Base-by-base conservation (phyloP, 2,797 vertebrate genomes). In the Microctenopoma lineatum region DNA sequence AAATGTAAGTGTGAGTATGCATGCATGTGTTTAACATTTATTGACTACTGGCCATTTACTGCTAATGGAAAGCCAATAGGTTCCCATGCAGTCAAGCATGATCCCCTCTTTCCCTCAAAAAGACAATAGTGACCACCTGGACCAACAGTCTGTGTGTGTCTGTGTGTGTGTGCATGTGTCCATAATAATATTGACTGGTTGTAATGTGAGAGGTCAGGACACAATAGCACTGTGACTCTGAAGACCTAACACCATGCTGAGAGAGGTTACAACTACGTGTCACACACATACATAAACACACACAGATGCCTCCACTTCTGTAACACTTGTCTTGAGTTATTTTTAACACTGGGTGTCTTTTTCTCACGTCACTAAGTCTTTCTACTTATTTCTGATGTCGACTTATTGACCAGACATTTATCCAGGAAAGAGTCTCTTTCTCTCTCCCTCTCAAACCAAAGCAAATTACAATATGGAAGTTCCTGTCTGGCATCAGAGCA, bases 181-280 rank as follows among this genome's bases (percentile, higher is more conserved):
- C 34, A 45, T 68, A 48, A 77, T 83, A 85, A 80, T 94, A 93
- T 90, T 94, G 92, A 92, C 90, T 53, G 68, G 74, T 76, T 90
- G 89, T 93, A 93, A 93, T 91, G 87, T 83, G 87, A 91, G 89
- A 89, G 80, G 68, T 88, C 71, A 59, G 70, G 55, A 78, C 86
- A 92, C 93, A 94, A 94, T 91, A 84, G 87, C 85, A 81, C 63
- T 78, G 68, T 79, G 67, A 84, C 89, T 89, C 83, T 90, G 88
- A 88, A 87, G 82, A 90, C 77, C 73, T 92, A 61, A 87, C 90
- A 90, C 78, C 86, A 77, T 78, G 87, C 91, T 94, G 92, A 89
- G 88, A 94, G 85, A 94, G 89, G 75, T 95, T 93, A 90, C 93
- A 92, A 78, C 80, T 83, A 90, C 13, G 84, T 92, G 93, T 78